Evolutionary conservation across 1,140 invertebrate species (phyloP), one percentile per base, ranked within the genome.

Genomic region (Aphelenchoides avenae): DNA sequence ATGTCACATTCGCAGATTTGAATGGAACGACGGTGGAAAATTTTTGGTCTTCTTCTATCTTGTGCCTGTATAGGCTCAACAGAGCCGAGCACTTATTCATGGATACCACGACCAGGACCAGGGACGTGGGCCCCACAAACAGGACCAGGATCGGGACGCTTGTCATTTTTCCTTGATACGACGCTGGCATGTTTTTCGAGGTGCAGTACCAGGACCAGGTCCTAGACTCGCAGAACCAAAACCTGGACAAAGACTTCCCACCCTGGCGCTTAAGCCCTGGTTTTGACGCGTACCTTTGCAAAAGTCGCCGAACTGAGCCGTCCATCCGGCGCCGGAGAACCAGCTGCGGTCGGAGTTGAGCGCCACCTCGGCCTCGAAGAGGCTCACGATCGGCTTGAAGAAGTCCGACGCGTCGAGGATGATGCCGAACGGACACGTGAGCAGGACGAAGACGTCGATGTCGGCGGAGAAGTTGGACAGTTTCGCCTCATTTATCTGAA

Each of bases 291-390:
- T 6, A 63, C 61, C 63, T 20, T 36, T 20, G 13, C 60, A 24
- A 42, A 69, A 57, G 13, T 55, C 24, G 15, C n/a, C 20, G 41
- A 69, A 66, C 39, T 66, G 51, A 20, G 64, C 67, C 15, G 59
- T 71, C 70, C 66, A 68, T 5, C 55, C 61, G n/a, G 31, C 51
- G 0, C 52, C 43, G 18, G 63, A 43, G 34, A 57, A 57, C 66
- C 66, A 68, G 11, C 63, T 36, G 15, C 39, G 39, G 3, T 20
- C 13, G 4, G 66, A 43, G 30, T 70, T 72, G 7, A 71, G 43
- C 20, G 69, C 69, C 2, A 70, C 64, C 52, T 72, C 67, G 3
- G 66, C 68, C 44, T 70, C 67, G 36, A 71, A 72, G 15, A 69
- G 15, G 11, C 58, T 69, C n/a, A 70, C 52, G 15, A 70, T 57